Conservation (phyloP, 2,797 vertebrate genomes). For the Oophaga sylvatica region DNA sequence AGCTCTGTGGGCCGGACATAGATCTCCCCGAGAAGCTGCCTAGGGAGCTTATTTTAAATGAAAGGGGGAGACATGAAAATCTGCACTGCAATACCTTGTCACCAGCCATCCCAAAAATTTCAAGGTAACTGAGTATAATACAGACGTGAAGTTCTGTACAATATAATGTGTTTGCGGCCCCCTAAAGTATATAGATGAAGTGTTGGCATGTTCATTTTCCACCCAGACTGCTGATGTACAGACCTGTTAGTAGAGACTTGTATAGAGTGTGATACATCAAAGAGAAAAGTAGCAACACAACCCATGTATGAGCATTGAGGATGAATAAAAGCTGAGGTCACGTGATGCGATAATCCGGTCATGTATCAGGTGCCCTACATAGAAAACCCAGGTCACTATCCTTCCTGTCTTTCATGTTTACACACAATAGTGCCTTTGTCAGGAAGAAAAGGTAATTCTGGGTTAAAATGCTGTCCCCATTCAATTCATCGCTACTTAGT, state of each 20-base stretch:
- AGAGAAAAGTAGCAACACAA: constrained; percentile 22
- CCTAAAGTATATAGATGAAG: not conserved
- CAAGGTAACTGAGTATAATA: not conserved
- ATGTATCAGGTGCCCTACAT: constrained; percentile 49
- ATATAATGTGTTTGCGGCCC: not conserved
- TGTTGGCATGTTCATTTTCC: not conserved
- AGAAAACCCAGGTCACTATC: constrained; percentile 40
- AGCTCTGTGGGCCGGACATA: too few species aligned
- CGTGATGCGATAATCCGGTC: constrained; percentile 37
- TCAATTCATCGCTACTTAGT: constrained; percentile 23
- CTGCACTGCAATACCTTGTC: too few species aligned
- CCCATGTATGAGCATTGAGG: not conserved
- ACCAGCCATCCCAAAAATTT: not conserved
- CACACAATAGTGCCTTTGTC: constrained; percentile 37
- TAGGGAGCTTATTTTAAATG: too few species aligned
- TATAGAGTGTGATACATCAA: constrained; percentile 4
- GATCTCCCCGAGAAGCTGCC: too few species aligned
- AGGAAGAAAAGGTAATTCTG: constrained; percentile 23
- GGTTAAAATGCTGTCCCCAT: constrained; percentile 38
- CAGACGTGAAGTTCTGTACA: not conserved
- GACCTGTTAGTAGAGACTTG: not conserved
- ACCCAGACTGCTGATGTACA: not conserved
- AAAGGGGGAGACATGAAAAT: too few species aligned
- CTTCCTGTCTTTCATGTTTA: constrained; percentile 43
- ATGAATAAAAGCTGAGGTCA: constrained; percentile 22